These are phyloP conservation scores for Periophthalmodon schlosseri DNA, from an alignment of 2,113 vertebrate genomes.

Conservation along the genomic window DNA sequence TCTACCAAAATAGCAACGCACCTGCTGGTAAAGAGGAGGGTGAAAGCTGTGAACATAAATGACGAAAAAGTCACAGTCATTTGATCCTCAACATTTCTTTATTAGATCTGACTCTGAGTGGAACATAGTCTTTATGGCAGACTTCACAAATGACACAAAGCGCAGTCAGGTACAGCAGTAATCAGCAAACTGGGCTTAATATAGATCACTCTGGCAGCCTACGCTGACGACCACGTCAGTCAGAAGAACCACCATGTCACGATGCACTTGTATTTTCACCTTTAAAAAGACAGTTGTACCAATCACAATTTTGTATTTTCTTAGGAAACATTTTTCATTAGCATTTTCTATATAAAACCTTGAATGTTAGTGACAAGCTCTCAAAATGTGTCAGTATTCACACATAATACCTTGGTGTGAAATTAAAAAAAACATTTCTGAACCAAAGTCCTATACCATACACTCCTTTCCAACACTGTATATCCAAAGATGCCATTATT, in stretches of 20 bases:
- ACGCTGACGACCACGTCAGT: neutral
- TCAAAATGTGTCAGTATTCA: slow-evolving; percentile 5
- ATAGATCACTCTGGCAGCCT: neutral
- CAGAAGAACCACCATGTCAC: neutral
- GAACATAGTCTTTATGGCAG: neutral
- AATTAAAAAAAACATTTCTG: neutral
- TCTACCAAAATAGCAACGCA: neutral
- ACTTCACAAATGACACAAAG: neutral
- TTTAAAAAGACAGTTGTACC: neutral
- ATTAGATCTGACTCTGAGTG: neutral
- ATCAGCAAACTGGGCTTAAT: neutral
- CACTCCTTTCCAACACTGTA: slow-evolving; percentile 12
- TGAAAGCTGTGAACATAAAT: neutral
- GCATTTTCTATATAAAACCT: neutral
- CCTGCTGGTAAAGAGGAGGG: neutral
- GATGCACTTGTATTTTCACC: neutral
- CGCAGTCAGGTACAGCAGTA: neutral
- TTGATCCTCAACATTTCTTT: neutral
- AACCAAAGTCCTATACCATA: neutral
- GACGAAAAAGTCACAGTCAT: neutral
- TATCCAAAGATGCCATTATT: neutral
- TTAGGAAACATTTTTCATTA: neutral
- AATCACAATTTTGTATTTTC: neutral
- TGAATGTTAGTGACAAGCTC: neutral
- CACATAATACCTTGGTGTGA: slow-evolving; percentile 4